Evolutionary conservation across 2,113 vertebrate genomes (phyloP).

Genomic region (Zosterops lateralis): DNA sequence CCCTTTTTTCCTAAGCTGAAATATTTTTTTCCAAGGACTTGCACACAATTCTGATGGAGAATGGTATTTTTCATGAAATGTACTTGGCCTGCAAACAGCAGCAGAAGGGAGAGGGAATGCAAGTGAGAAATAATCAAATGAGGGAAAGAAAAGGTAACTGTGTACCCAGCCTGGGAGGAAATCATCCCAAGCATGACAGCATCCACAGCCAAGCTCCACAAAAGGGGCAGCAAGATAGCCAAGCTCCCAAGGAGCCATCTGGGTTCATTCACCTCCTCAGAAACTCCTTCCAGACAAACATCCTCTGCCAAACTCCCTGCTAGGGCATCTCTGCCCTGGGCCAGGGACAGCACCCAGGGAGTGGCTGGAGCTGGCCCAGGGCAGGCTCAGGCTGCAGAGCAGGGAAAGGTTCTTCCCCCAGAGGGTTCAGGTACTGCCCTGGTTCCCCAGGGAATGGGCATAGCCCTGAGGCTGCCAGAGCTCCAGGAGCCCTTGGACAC

Average conservation of each 20-base stretch:
- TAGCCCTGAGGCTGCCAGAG: background rate
- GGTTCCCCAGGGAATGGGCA: background rate
- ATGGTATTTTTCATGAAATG: background rate
- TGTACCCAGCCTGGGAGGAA: background rate
- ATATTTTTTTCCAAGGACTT: constrained; percentile 24
- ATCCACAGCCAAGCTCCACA: background rate
- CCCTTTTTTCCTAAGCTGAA: constrained; percentile 4
- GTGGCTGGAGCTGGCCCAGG: background rate
- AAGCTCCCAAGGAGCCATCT: background rate
- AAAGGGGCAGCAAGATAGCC: background rate
- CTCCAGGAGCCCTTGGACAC: background rate
- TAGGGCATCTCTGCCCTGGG: background rate
- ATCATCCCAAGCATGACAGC: background rate
- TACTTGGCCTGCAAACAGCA: constrained; percentile 8
- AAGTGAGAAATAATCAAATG: background rate
- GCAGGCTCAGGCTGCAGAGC: background rate
- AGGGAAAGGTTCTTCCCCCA: background rate
- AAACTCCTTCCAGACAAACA: background rate
- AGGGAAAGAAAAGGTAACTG: background rate
- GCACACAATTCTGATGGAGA: background rate
- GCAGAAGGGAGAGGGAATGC: background rate
- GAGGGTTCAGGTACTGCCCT: background rate
- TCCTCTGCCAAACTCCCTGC: background rate
- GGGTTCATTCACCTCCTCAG: background rate
- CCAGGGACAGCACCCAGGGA: background rate